phyloP scores from a whole-genome alignment of 2,888 invertebrate genomes.

The Mesopsocus fuscifrons region DNA sequence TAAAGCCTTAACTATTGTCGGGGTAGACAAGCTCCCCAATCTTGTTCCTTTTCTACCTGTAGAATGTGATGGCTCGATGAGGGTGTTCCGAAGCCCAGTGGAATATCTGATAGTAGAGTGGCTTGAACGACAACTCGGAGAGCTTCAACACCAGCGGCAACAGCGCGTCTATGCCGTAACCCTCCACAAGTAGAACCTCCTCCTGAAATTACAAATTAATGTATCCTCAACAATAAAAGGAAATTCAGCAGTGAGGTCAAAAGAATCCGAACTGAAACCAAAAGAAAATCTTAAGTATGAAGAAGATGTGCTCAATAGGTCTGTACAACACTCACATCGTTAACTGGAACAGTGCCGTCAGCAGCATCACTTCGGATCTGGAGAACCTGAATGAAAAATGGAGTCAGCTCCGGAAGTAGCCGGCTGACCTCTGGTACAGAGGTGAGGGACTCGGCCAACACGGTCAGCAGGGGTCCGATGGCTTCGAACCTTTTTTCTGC shows the following conservation, averaged over 20 bases:
- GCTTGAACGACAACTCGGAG: constrained; percentile 75
- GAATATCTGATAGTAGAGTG: constrained; percentile 68
- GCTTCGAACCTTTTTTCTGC: constrained; percentile 37
- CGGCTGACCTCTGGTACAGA: constrained; percentile 43
- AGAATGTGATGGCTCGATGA: constrained; percentile 61
- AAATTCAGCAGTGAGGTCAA: too few species aligned
- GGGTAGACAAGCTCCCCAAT: too few species aligned
- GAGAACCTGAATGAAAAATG: constrained; percentile 53
- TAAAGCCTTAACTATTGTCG: too few species aligned
- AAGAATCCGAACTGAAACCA: too few species aligned
- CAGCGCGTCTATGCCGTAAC: constrained; percentile 54
- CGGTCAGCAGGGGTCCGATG: constrained; percentile 50
- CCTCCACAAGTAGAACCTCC: constrained; percentile 44
- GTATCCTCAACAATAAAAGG: too few species aligned
- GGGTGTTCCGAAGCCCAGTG: constrained; percentile 63
- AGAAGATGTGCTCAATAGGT: background rate
- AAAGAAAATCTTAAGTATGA: too few species aligned
- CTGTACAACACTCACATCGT: background rate
- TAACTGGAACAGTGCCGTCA: background rate
- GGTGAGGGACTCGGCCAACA: constrained; percentile 52
- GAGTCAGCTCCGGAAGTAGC: constrained; percentile 45
- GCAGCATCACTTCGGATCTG: constrained; percentile 38
- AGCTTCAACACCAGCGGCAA: constrained; percentile 65
- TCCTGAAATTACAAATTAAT: constrained; percentile 16
- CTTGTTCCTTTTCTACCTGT: too few species aligned